phyloP scores from a whole-genome alignment of 1,140 invertebrate genomes.

The Eumaeus atala region DNA sequence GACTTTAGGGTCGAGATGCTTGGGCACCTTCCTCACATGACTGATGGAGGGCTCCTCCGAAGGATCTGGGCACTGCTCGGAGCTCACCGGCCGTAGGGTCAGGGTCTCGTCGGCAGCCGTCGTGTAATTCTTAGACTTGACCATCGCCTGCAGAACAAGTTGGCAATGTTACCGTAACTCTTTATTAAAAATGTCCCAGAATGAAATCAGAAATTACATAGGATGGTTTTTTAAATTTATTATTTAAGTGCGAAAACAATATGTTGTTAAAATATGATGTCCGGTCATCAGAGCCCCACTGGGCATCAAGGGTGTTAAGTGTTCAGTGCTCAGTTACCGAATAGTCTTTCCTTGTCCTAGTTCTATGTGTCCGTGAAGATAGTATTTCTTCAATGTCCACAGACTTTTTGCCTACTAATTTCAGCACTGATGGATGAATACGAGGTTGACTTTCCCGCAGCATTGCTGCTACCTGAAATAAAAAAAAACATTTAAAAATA shows the following conservation, averaged over 20 bases:
- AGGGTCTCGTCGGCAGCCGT: conserved; percentile 56
- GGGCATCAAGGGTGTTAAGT: too few species aligned
- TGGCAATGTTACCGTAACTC: background rate
- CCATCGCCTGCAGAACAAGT: background rate
- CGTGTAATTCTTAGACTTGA: conserved; percentile 41
- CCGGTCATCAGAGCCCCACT: too few species aligned
- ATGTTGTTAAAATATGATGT: too few species aligned
- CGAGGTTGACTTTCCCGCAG: conserved; percentile 74
- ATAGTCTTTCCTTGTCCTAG: conserved; percentile 61
- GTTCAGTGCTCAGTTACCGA: conserved; percentile 33
- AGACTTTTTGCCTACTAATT: conserved; percentile 77
- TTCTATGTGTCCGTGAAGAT: conserved; percentile 54
- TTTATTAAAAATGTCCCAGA: background rate
- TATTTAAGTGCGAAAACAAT: too few species aligned
- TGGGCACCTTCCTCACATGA: conserved; percentile 47
- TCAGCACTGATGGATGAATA: conserved; percentile 84
- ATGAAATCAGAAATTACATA: too few species aligned
- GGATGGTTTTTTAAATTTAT: too few species aligned
- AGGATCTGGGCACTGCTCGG: conserved; percentile 19
- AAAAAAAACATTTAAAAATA: too few species aligned
- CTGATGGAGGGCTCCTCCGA: conserved; percentile 29
- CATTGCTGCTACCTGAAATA: conserved; percentile 44
- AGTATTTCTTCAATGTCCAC: conserved; percentile 59
- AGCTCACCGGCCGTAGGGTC: conserved; percentile 33
- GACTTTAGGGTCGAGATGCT: conserved; percentile 48